A percentile compares a stretch with the other conserved stretches of the same genome.
Evolutionary conservation across 64 coral and sea anemone genomes (phyloP).

Genomic region (Anthopleura sola): DNA sequence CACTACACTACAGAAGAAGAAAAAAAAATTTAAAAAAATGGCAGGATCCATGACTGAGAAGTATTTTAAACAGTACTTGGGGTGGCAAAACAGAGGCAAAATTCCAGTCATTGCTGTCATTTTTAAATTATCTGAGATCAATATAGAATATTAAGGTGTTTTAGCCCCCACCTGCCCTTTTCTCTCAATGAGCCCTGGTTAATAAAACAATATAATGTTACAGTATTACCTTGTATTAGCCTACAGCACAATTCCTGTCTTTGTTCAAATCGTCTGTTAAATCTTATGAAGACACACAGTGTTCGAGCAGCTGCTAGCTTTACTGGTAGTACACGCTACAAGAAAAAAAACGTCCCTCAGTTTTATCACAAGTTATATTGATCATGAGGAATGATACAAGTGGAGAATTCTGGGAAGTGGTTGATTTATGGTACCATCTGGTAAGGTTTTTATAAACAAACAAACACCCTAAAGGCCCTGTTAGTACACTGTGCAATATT

Average conservation of each 20-base stretch:
- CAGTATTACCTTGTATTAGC: constrained; percentile 95
- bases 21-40: neutral
- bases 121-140: no score
- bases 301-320: constrained; percentile 82
- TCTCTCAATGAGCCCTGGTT: no score
- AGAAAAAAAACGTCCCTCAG: neutral
- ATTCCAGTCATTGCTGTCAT: neutral
- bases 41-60: no score
- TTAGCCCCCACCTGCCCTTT: no score
- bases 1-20: neutral
- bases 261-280: constrained; percentile 88
- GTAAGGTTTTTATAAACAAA: no score
- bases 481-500: no score
- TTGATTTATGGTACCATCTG: no score
- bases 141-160: no score
- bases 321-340: constrained; percentile 89
- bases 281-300: constrained; percentile 85
- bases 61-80: neutral
- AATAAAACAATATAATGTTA: no score
- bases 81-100: neutral
- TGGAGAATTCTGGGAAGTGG: no score
- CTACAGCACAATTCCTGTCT: constrained; percentile 93
- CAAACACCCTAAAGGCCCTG: no score
- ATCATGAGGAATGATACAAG: no score
- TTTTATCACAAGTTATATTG: neutral